These are phyloP conservation scores for Pempheris klunzingeri DNA, from an alignment of 2,797 vertebrate genomes.

Conservation along the genomic window DNA sequence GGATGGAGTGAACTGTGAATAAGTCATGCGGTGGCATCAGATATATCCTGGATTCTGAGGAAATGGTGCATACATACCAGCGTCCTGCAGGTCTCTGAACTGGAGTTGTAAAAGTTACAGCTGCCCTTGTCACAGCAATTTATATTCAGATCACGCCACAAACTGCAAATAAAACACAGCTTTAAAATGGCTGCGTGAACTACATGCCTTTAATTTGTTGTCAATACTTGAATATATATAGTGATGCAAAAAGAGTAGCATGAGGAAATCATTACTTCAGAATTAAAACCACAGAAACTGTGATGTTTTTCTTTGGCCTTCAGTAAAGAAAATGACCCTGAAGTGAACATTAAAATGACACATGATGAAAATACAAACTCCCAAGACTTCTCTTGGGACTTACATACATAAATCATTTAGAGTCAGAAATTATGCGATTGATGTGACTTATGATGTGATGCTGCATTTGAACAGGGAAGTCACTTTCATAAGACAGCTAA, in stretches of 20 bases:
- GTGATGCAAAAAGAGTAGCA: neutral
- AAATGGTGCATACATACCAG: slow-evolving; percentile 62
- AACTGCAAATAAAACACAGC: slow-evolving; percentile 67
- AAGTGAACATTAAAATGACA: neutral
- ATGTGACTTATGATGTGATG: neutral
- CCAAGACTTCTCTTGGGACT: neutral
- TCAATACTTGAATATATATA: neutral
- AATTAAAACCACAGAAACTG: neutral
- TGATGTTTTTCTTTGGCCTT: neutral
- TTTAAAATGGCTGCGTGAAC: neutral
- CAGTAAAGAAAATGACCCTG: neutral
- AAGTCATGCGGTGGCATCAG: neutral
- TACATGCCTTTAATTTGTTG: neutral
- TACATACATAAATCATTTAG: neutral
- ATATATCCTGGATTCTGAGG: neutral
- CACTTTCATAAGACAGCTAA: too few species aligned
- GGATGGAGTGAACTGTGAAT: neutral
- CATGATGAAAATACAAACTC: neutral
- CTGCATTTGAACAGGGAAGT: too few species aligned
- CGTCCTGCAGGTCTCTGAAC: slow-evolving; percentile 60
- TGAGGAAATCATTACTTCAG: rapidly evolving
- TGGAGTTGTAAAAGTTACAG: slow-evolving; percentile 84
- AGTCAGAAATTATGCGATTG: neutral
- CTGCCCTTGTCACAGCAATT: slow-evolving; percentile 82
- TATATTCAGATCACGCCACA: slow-evolving; percentile 84